Evolutionary conservation across 2,797 vertebrate genomes (phyloP).

Genomic region (Apodemus agrarius): DNA sequence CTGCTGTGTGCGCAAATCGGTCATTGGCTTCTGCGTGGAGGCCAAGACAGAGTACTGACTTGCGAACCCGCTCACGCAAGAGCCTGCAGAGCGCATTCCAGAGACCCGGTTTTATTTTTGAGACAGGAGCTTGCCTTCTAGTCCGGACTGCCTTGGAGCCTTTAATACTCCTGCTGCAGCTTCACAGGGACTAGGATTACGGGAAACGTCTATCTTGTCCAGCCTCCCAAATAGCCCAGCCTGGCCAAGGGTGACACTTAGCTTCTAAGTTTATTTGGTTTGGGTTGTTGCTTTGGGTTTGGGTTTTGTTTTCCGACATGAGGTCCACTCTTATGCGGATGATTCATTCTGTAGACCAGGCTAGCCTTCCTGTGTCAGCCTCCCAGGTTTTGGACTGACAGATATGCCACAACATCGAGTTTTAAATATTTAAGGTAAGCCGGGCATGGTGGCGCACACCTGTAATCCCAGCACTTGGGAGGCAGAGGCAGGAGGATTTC

Average conservation of each 20-base stretch:
- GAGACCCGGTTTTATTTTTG: neutral
- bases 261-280: neutral
- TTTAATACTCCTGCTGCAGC: neutral
- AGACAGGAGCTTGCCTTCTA: neutral
- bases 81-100: neutral
- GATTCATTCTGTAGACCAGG: neutral
- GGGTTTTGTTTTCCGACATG: neutral
- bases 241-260: neutral
- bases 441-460: too few species aligned
- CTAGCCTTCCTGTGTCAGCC: neutral
- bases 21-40: neutral
- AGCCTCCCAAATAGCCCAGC: neutral
- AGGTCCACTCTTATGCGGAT: neutral
- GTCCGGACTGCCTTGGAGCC: neutral
- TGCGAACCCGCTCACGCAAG: neutral
- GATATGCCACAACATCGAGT: neutral
- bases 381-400: neutral
- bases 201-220: neutral
- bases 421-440: neutral
- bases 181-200: neutral
- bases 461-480: too few species aligned
- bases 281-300: neutral
- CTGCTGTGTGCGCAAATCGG: neutral
- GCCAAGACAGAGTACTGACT: neutral
- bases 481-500: too few species aligned